Percentiles rank a stretch among this genome's conserved stretches.
Evolutionary conservation across 2,113 vertebrate species (phyloP).

Genomic region (Semicossyphus pulcher): DNA sequence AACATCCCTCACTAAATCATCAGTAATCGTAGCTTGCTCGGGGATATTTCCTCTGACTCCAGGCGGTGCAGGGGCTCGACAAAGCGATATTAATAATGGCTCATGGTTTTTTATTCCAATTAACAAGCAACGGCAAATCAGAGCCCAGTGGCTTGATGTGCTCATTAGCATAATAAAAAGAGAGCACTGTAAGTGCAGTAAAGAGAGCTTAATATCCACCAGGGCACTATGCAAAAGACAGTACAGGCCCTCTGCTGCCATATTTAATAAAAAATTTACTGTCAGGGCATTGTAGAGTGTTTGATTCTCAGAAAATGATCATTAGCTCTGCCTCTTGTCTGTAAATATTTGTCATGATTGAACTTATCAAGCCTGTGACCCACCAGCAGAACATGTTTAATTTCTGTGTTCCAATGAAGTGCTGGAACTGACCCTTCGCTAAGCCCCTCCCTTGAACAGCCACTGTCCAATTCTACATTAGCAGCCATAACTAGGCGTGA

Average conservation of each 20-base stretch:
- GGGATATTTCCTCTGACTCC: slow-evolving; percentile 60
- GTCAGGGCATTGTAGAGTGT: slow-evolving; percentile 19
- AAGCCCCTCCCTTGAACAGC: too few relatives aligned
- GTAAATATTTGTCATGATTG: slow-evolving; percentile 10
- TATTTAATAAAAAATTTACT: slow-evolving; percentile 53
- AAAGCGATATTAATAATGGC: slow-evolving; percentile 51
- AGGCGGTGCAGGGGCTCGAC: slow-evolving; percentile 35
- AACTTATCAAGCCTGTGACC: background rate
- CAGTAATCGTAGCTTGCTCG: slow-evolving; percentile 27
- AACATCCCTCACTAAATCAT: slow-evolving; percentile 28
- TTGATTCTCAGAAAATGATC: slow-evolving; percentile 1
- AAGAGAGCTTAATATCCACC: slow-evolving; percentile 63
- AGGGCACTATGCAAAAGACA: slow-evolving; percentile 40
- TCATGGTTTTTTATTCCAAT: slow-evolving; percentile 62
- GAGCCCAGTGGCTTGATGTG: slow-evolving; percentile 54
- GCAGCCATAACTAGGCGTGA: too few relatives aligned
- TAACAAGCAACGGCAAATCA: slow-evolving; percentile 53
- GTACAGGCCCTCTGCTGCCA: slow-evolving; percentile 53
- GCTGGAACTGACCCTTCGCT: too few relatives aligned
- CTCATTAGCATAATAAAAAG: slow-evolving; percentile 68
- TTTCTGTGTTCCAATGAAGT: background rate
- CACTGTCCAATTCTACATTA: too few relatives aligned
- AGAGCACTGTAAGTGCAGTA: slow-evolving; percentile 52
- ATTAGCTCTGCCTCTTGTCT: slow-evolving; percentile 20
- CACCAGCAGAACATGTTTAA: background rate